Evolutionary conservation across 2,888 invertebrate genomes (phyloP), one percentile per base, ranked within the genome.

Genomic region (Synanthedon andrenaeformis): DNA sequence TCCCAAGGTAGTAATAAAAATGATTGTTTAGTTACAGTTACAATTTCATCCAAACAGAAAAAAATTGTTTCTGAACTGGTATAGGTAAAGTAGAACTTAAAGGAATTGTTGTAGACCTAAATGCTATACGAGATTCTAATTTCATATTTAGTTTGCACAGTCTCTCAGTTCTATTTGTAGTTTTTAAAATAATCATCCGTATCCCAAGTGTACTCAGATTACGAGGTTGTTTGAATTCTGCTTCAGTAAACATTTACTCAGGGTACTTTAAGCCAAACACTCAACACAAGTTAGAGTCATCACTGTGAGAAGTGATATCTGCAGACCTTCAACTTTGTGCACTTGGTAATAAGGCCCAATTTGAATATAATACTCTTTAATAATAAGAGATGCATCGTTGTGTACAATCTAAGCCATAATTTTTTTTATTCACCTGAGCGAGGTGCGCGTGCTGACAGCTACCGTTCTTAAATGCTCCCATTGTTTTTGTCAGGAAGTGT

Each of bases 201-300:
- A 14, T 45, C 45, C 76, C 64, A 64, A 67, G 45, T 45, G 14
- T 65, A 72, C 67, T 65, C 59, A 72, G 70, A 76, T 78, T 73
- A 75, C 68, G 65, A 65, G 63, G 64, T 68, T 74, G 74, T 79
- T 78, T 76, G 74, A 61, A 64, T 72, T 62, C 60, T 58, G 28
- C 64, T 73, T 73, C 63, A 59, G 68, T 75, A 77, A 84, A 83
- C 77, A 80, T 85, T 85, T 79, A 75, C 70, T 67, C 64, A 67
- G 42, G 13, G 62, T 62, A 60, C 73, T 74, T 70, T 74, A 77
- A 80, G 78, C 76, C 63, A 61, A 74, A 69, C 71, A 45, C 14
- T 35, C 35, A 10, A 35, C 35, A 2, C 35, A 35, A 35, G 35
- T 35, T 63, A 59, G 58, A 62, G 64, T 62, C 61, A 62, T 62